Evolutionary conservation across 2,888 invertebrate species (phyloP).

Genomic region (Apamea anceps): DNA sequence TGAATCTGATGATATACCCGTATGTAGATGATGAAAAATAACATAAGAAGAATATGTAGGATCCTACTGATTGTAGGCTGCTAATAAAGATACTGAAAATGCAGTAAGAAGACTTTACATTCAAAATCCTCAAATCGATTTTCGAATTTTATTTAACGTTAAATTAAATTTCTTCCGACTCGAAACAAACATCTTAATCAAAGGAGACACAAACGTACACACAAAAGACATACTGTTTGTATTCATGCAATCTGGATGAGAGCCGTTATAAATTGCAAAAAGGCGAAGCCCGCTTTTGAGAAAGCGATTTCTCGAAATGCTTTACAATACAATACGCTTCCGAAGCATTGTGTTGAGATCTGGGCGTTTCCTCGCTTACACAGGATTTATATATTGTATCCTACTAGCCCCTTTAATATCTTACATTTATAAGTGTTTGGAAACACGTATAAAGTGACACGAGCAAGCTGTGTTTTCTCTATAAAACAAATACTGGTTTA

Average conservation of each 20-base stretch:
- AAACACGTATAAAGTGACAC: constrained; percentile 49
- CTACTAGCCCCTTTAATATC: constrained; percentile 58
- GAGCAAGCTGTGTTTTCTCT: constrained; percentile 10
- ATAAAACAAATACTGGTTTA: neutral
- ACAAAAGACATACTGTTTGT: constrained; percentile 76
- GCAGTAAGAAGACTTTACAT: neutral
- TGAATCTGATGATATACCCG: neutral
- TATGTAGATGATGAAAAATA: neutral
- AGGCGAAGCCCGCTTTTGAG: constrained; percentile 84
- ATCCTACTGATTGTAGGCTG: neutral
- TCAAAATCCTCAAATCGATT: constrained; percentile 2
- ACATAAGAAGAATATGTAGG: neutral
- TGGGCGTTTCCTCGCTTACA: constrained; percentile 79
- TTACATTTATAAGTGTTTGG: constrained; percentile 60
- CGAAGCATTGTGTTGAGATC: constrained; percentile 83
- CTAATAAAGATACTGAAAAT: constrained; percentile 11
- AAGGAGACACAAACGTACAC: constrained; percentile 68
- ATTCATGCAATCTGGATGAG: constrained; percentile 86
- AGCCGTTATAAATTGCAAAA: constrained; percentile 87
- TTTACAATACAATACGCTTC: constrained; percentile 87
- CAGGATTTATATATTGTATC: constrained; percentile 78
- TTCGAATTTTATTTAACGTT: constrained; percentile 50
- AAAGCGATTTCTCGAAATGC: constrained; percentile 87
- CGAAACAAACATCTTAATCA: constrained; percentile 72
- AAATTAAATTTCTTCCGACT: constrained; percentile 60